These are phyloP conservation scores for Hemiscyllium ocellatum DNA, from an alignment of 2,113 vertebrate genomes.

Conservation along the genomic window DNA sequence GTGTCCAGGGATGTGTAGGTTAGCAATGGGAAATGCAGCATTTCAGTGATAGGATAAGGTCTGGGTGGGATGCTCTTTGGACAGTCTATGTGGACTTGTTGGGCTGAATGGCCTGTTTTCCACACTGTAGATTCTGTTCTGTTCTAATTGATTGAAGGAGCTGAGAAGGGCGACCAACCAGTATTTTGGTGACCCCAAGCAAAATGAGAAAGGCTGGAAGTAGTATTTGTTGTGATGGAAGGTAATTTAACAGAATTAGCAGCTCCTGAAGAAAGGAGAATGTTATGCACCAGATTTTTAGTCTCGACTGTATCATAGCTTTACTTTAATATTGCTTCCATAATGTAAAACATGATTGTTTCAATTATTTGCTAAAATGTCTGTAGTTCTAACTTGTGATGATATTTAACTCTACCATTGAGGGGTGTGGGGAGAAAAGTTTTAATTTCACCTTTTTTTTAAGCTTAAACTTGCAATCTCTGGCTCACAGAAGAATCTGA, in stretches of 20 bases:
- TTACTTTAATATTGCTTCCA: background rate
- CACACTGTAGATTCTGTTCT: no score
- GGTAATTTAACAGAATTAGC: background rate
- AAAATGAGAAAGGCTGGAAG: background rate
- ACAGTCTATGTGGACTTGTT: no score
- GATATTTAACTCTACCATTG: background rate
- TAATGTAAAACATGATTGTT: background rate
- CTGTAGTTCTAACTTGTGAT: background rate
- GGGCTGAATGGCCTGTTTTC: no score
- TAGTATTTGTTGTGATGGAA: background rate
- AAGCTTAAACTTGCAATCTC: background rate
- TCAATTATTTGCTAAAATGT: background rate
- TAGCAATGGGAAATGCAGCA: no score
- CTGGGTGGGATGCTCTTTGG: no score
- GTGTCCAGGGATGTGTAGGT: no score
- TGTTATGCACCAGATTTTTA: background rate
- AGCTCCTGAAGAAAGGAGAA: background rate
- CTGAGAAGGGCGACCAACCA: background rate
- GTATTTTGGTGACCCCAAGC: background rate
- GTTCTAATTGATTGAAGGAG: background rate
- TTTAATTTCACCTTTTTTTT: background rate
- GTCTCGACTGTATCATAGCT: background rate
- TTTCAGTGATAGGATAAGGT: no score
- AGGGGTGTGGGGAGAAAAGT: no score
- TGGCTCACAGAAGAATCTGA: background rate